Conservation (phyloP, 1,140 invertebrate genomes). For the Pachypeltis micranthus region DNA sequence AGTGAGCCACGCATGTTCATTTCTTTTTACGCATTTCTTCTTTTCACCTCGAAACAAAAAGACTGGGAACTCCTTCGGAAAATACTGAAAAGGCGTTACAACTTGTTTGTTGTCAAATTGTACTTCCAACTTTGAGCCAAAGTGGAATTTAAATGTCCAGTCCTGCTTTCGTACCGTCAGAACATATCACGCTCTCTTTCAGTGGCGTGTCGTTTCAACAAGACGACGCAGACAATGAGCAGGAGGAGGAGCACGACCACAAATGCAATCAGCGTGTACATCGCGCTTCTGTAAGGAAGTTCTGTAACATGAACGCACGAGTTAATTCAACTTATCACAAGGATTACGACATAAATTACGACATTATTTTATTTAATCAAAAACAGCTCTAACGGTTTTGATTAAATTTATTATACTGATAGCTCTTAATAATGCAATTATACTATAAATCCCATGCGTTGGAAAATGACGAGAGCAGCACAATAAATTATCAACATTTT, state of each 20-base stretch:
- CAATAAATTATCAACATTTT: no score
- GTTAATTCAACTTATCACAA: conserved; percentile 4
- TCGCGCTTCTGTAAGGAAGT: conserved; percentile 35
- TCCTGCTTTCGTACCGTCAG: conserved; percentile 27
- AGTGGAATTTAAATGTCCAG: conserved; percentile 11
- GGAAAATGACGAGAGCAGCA: no score
- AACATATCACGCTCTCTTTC: conserved; percentile 30
- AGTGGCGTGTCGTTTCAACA: conserved; percentile 35
- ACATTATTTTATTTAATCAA: no score
- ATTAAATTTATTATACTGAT: no score
- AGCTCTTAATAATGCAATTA: no score
- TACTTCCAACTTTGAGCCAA: conserved; percentile 24
- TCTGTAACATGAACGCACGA: conserved; percentile 27
- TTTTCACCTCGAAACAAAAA: no score
- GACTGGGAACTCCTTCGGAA: no score
- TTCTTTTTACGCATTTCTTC: no score
- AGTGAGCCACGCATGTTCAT: no score
- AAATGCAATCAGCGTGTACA: conserved; percentile 37
- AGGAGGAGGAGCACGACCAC: conserved; percentile 35
- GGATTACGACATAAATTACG: no score
- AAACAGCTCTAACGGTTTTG: no score
- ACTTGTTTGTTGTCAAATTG: conserved; percentile 26
- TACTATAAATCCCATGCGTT: no score
- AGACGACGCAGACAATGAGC: conserved; percentile 36
- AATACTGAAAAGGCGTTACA: conserved; percentile 21